Evolutionary conservation across 2,888 invertebrate species (phyloP), one percentile per base, ranked within the genome.

Genomic region (Neoascia interrupta): DNA sequence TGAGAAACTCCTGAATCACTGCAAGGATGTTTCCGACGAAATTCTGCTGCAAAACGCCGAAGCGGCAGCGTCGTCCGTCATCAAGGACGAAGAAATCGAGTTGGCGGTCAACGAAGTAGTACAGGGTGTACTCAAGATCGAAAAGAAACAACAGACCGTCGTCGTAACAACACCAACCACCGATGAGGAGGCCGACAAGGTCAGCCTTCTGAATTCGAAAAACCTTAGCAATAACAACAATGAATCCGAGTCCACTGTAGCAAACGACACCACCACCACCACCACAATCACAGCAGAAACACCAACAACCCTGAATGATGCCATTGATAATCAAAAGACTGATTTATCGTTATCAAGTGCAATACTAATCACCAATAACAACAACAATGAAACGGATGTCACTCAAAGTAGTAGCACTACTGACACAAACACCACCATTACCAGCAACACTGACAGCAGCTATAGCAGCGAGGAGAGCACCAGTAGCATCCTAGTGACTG

Each of bases 21-120:
- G 89, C 81, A 88, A 89, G 74, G 82, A 86, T 68, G 84, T 84
- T 1, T 84, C 85, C 1, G 87, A 88, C 60, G 86, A 86, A 16
- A 45, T 86, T 47, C 37, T 83, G 8, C 83, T 85, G 11, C 84
- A 86, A 60, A 84, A 84, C 51, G 82, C 86, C 0, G 82, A 82
- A 49, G 31, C 26, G 4, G 69, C 63, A 45, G 79, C 81, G 19
- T 89, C 90, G 0, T 89, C 90, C 0, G 89, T 90, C 6, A 87
- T 90, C 1, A 90, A 90, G 81, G 90, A 91, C 72, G 90, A 90
- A 82, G 91, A 91, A 85, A 89, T 91, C 53, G 89, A 90, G 81
- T 87, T 90, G 83, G 90, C 90, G 6, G 89, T 90, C 41, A 90
- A 89, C 74, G 90, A 91, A 84, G 90, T 90, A 69, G 90, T 90